Base-by-base conservation (phyloP, 1,140 invertebrate genomes). In the Dermatophagoides farinae region DNA sequence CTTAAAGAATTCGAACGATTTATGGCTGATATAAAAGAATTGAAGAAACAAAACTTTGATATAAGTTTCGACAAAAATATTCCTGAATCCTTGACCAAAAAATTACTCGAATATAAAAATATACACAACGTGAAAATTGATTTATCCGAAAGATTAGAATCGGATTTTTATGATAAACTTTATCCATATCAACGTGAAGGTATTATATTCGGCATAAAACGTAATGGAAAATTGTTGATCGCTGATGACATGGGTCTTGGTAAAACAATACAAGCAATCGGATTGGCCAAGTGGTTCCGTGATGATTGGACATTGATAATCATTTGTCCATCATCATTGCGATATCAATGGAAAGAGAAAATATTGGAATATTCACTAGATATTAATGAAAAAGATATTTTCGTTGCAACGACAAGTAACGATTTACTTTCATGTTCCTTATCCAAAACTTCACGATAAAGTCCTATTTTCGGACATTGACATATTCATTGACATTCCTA, bases 181-280 rank as follows among this genome's bases (percentile, higher is more conserved):
- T 79, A 87, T 77, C 81, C 83, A 2, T 91, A 90, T 71, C 88
- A 92, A 74, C 74, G 76, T 66, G 82, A 85, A 66, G 86, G 86
- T 50, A 79, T 90, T 23, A 65, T 63, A 31, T 71, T 71, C 58
- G 70, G 59, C 22, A 65, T 71, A 20, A 25, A 63, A 14, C 66
- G 65, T 31, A 50, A 67, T 23, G 77, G 78, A 12, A 65, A 74
- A 37, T 55, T 74, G n/a, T 64, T 79, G 20, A 68, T 79, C 63
- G 88, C 86, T n/a, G 91, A 96, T 78, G 91, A 96, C 71, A 97
- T 97, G 93, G 93, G 93, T 12, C 76, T 97, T n/a, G 93, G 90
- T 5, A 98, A 98, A 77, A 97, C 93, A 0, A 82, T 95, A 67
- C 92, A 97, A 74, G 89, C 91, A 1, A 73, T 98, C 6, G 90